A percentile compares a stretch with the other conserved stretches of the same genome.
Evolutionary conservation across 2,797 vertebrate genomes (phyloP).

Genomic region (Acomys russatus): DNA sequence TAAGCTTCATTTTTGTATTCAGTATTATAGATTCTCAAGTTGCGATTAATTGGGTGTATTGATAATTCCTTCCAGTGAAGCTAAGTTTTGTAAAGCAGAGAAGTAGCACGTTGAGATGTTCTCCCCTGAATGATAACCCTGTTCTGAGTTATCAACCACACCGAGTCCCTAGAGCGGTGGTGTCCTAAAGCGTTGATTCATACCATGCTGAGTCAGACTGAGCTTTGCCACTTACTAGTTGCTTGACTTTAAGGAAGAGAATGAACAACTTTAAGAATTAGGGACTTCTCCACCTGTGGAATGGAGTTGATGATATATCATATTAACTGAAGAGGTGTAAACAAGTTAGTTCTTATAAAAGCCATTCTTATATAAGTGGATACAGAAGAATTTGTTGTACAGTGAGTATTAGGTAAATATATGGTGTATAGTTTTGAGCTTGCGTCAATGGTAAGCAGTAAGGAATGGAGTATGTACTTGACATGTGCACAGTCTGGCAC

Average conservation of each 20-base stretch:
- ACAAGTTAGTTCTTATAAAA: neutral
- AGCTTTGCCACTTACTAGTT: neutral
- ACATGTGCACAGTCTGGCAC: neutral
- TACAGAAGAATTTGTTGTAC: neutral
- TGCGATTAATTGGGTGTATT: neutral
- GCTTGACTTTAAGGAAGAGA: neutral
- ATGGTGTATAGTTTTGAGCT: neutral
- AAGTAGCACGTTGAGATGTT: neutral
- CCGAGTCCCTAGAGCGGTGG: accelerated
- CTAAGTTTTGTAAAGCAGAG: neutral
- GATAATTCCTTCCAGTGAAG: conserved; percentile 24
- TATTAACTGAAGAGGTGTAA: neutral
- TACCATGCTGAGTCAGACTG: neutral
- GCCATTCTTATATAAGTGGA: neutral
- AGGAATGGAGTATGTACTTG: neutral
- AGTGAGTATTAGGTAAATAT: neutral
- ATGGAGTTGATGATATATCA: neutral
- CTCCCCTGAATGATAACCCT: neutral
- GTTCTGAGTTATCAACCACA: neutral
- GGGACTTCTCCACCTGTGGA: neutral
- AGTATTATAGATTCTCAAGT: neutral
- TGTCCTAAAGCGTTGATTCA: neutral
- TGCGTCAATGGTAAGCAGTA: neutral
- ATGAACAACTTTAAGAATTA: neutral
- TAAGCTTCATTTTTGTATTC: neutral